phyloP scores from a whole-genome alignment of 2,113 vertebrate species.

The Heloderma charlesbogerti region DNA sequence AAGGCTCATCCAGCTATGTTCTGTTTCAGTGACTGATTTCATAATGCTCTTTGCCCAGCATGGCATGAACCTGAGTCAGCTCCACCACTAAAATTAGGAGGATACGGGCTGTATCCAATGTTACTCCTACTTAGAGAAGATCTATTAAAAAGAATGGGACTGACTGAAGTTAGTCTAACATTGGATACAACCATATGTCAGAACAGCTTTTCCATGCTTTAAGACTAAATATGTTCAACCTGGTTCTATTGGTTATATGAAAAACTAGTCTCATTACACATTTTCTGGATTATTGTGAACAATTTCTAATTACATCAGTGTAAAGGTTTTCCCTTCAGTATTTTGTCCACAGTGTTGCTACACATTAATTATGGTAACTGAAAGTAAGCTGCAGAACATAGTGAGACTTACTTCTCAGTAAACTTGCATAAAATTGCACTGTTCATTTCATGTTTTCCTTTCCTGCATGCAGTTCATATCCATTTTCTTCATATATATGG shows the following conservation, averaged over 20 bases:
- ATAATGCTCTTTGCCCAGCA: not conserved
- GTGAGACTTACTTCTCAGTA: not conserved
- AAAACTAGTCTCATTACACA: not conserved
- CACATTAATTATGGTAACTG: not conserved
- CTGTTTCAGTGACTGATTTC: not conserved
- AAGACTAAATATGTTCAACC: not conserved
- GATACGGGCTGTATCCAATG: too few relatives aligned
- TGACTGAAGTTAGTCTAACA: too few relatives aligned
- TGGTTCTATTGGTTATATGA: not conserved
- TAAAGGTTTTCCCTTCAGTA: not conserved
- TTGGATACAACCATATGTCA: not conserved
- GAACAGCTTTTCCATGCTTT: not conserved
- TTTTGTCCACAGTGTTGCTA: not conserved
- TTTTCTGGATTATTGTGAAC: not conserved
- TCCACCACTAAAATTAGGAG: not conserved
- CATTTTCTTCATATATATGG: too few relatives aligned
- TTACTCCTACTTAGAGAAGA: too few relatives aligned
- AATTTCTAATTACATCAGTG: not conserved
- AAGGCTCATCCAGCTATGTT: not conserved
- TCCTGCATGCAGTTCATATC: too few relatives aligned
- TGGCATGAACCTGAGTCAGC: not conserved
- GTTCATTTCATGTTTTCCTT: not conserved
- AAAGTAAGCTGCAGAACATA: not conserved
- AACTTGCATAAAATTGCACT: not conserved
- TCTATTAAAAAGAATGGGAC: too few relatives aligned